Evolutionary conservation across 2,113 vertebrate genomes (phyloP), one percentile per base, ranked within the genome.

Genomic region (Lepidothrix coronata): DNA sequence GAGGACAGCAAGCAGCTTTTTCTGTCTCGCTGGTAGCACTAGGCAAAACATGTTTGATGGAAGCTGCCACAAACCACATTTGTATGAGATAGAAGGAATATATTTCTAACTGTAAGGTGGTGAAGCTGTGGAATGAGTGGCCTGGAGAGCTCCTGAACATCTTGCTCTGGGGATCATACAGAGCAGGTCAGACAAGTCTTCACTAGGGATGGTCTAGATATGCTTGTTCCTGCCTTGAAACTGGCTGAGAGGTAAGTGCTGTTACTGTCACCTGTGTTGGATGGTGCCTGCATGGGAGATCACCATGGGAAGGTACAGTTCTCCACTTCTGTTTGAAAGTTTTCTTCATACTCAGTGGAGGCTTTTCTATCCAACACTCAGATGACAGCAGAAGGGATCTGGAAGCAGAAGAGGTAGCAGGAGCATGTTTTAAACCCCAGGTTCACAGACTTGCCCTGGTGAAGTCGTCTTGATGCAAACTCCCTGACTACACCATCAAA

Each of bases 401-500:
- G 68, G 66, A 89, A 93, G 52, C 57, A 68, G 48, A 12, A 85
- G 21, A 67, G 18, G 11, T 35, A 73, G 19, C 48, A 66, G 43
- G 55, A 90, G 16, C 9, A 11, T 25, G 9, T 81, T 91, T 77
- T 48, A 55, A 74, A 8, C 8, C 10, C 20, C 20, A 57, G 19
- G 46, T 41, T 72, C 43, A 43, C 39, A 30, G 21, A 33, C 9
- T 66, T 77, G 43, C 20, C 25, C 49, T 82, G 37, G 31, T 67
- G 22, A 84, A 86, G 61, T 72, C 13, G 4, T 75, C 19, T 63
- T 55, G 28, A 44, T 44, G 61, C 33, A n/a, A n/a, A 61, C 13
- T 78, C 39, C 25, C 13, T 65, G 37, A 23, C 19, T 55, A 21
- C 27, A 27, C 11, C 7, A 21, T 12, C 0, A 0, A 59, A 82